Conservation (phyloP, 2,888 invertebrate species). For the Cistogaster globosa region DNA sequence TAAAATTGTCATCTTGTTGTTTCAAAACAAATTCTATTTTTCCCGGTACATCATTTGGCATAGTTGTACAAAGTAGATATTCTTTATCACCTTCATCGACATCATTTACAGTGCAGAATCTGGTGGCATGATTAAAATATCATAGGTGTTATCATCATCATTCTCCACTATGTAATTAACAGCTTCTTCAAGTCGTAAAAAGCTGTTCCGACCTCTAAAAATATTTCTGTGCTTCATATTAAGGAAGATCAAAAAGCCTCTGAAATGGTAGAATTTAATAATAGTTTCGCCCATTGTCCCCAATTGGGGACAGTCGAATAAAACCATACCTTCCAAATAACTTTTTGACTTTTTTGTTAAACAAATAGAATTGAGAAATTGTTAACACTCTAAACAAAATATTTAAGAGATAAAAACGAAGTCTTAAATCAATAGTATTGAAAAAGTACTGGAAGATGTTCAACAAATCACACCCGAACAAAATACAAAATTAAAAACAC, state of each 20-base stretch:
- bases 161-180: neutral
- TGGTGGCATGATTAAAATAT: too few relatives aligned
- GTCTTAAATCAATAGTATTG: too few relatives aligned
- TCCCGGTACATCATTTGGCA: conserved; percentile 29
- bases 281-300: conserved; percentile 1
- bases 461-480: too few relatives aligned
- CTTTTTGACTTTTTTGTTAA: too few relatives aligned
- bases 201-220: neutral
- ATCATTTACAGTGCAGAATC: too few relatives aligned
- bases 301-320: neutral
- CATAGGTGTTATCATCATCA: neutral
- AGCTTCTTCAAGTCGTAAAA: neutral
- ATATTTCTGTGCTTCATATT: neutral
- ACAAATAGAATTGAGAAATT: too few relatives aligned
- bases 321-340: too few relatives aligned
- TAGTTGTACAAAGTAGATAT: neutral
- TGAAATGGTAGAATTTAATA: neutral
- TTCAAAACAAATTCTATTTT: conserved; percentile 19
- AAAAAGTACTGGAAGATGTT: too few relatives aligned
- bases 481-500: too few relatives aligned
- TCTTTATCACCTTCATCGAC: too few relatives aligned
- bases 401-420: too few relatives aligned
- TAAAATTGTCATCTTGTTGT: neutral
- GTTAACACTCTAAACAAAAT: too few relatives aligned
- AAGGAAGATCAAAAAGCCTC: neutral